Conservation (phyloP, 2,888 invertebrate species). For the Cactoblastis cactorum region DNA sequence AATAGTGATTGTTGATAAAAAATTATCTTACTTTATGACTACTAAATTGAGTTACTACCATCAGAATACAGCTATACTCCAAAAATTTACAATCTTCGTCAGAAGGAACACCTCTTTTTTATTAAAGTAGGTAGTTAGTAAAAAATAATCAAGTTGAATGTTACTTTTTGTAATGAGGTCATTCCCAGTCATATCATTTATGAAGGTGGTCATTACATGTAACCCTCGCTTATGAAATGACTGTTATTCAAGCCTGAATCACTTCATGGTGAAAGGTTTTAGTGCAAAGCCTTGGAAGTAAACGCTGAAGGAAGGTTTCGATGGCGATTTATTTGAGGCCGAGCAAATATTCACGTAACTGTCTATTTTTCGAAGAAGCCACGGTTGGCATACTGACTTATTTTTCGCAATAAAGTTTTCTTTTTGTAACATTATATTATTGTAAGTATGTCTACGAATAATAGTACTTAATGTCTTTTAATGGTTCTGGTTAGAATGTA, state of each 20-base stretch:
- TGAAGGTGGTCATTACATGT: background rate
- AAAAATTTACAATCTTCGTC: too few species aligned
- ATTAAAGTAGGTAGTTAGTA: too few species aligned
- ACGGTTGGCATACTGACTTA: background rate
- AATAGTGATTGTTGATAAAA: too few species aligned
- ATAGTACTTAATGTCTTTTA: too few species aligned
- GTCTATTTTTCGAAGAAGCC: background rate
- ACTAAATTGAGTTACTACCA: too few species aligned
- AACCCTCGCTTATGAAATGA: constrained; percentile 5
- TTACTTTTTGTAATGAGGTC: background rate
- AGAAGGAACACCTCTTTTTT: too few species aligned
- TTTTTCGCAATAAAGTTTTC: too few species aligned
- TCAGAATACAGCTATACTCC: too few species aligned
- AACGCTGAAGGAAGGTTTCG: constrained; percentile 38
- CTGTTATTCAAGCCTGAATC: background rate
- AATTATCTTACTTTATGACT: too few species aligned
- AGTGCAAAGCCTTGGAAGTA: constrained; percentile 24
- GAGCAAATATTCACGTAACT: constrained; percentile 17
- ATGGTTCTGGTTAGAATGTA: too few species aligned
- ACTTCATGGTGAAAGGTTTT: constrained; percentile 10
- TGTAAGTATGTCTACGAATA: too few species aligned
- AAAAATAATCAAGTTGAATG: background rate
- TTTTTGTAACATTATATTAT: too few species aligned
- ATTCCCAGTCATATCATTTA: background rate
- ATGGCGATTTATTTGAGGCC: constrained; percentile 40